Conservation (phyloP, 2,797 vertebrate species). For the Intellagama lesueurii region DNA sequence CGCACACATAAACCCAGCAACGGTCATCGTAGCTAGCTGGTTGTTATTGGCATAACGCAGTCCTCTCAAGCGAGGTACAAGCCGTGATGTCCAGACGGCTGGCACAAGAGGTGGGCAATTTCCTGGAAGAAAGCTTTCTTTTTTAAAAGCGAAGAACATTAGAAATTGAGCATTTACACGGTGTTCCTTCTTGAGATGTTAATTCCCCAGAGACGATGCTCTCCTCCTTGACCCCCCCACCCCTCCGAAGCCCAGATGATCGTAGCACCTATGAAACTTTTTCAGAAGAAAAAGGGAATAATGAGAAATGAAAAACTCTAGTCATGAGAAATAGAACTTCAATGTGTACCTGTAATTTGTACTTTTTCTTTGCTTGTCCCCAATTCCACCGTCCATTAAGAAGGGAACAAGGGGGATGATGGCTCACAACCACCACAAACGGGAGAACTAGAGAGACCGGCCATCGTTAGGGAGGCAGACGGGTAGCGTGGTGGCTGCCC, state of each 20-base stretch:
- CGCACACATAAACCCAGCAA: background rate
- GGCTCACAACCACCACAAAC: background rate
- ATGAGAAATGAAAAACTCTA: background rate
- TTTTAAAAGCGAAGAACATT: conserved; percentile 32
- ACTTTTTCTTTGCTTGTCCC: background rate
- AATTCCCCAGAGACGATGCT: conserved; percentile 34
- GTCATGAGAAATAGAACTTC: background rate
- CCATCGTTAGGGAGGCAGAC: background rate
- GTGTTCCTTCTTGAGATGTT: conserved; percentile 15
- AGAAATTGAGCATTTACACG: conserved; percentile 39
- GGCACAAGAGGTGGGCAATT: background rate
- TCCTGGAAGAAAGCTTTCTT: too few relatives aligned
- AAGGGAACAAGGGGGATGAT: background rate
- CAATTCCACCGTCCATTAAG: background rate
- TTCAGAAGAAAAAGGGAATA: background rate
- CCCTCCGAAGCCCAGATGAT: background rate
- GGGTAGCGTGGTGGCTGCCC: too few relatives aligned
- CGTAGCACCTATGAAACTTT: conserved; percentile 30
- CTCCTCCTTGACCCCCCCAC: background rate
- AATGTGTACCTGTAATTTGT: background rate
- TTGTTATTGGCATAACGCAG: conserved; percentile 17
- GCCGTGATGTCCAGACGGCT: conserved; percentile 24
- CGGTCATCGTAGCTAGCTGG: background rate
- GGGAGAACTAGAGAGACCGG: background rate
- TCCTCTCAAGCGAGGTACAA: conserved; percentile 1